Evolutionary conservation across 2,797 vertebrate species (phyloP).

Genomic region (Pseudopleuronectes americanus): DNA sequence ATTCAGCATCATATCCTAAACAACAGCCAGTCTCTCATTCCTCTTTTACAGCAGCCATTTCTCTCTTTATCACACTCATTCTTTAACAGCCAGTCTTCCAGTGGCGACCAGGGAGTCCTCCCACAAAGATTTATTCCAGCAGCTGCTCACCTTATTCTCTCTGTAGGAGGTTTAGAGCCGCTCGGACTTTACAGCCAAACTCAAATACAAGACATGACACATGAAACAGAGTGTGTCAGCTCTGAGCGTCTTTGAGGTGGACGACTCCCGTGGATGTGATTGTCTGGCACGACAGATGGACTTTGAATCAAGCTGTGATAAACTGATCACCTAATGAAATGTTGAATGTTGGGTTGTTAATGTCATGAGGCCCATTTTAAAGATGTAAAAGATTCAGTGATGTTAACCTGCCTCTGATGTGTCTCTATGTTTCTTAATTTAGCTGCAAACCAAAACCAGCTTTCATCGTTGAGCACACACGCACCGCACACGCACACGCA

Average conservation of each 20-base stretch:
- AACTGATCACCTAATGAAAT: constrained; percentile 25
- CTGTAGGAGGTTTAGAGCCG: constrained; percentile 11
- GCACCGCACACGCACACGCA: too few species aligned
- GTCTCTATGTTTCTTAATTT: not conserved
- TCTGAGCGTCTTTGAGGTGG: constrained; percentile 6
- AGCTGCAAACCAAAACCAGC: constrained; percentile 8
- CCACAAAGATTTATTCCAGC: constrained; percentile 26
- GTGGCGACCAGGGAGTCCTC: constrained; percentile 23
- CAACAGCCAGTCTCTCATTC: constrained; percentile 4
- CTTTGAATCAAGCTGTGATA: constrained; percentile 22
- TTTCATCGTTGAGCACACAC: not conserved
- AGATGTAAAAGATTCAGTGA: constrained; percentile 2
- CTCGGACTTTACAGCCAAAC: constrained; percentile 1
- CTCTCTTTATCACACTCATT: constrained; percentile 32
- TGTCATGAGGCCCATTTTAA: not conserved
- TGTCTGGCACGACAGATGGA: constrained; percentile 12
- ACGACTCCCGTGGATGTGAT: constrained; percentile 4
- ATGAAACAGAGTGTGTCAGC: too few species aligned
- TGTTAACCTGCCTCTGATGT: not conserved
- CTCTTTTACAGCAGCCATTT: constrained; percentile 15
- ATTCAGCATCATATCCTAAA: not conserved
- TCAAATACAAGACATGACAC: too few species aligned
- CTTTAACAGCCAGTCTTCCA: constrained; percentile 27
- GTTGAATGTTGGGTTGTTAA: constrained; percentile 27
- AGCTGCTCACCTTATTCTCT: constrained; percentile 6